Conservation (phyloP, 2,888 invertebrate genomes). For the Spodoptera littoralis region DNA sequence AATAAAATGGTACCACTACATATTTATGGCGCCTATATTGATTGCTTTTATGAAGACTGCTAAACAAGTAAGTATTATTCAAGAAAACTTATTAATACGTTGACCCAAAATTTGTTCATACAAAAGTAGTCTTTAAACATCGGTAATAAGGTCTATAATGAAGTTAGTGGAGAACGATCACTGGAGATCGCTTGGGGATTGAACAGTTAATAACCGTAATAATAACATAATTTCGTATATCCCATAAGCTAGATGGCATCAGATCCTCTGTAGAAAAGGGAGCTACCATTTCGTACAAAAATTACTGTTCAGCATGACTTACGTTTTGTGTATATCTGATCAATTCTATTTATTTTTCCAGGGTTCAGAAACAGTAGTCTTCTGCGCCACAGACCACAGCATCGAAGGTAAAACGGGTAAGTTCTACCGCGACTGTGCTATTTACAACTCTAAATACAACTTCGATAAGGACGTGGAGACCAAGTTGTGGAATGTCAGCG, state of each 20-base stretch:
- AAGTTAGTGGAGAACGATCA: too few species aligned
- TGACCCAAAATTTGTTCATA: too few species aligned
- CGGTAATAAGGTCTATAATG: too few species aligned
- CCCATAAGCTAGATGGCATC: too few species aligned
- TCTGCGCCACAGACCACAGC: slow-evolving; percentile 91
- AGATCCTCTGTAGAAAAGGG: too few species aligned
- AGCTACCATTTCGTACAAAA: too few species aligned
- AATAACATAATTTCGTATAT: too few species aligned
- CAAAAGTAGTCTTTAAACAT: too few species aligned
- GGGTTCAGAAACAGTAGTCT: slow-evolving; percentile 94
- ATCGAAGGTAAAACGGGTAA: slow-evolving; percentile 91
- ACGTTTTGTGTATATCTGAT: background rate
- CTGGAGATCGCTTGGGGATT: too few species aligned
- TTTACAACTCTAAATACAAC: slow-evolving; percentile 89
- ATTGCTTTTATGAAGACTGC: slow-evolving; percentile 92
- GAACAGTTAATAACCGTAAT: too few species aligned
- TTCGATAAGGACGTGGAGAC: slow-evolving; percentile 90
- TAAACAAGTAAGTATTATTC: slow-evolving; percentile 89
- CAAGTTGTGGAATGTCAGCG: slow-evolving; percentile 92
- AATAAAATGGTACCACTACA: slow-evolving; percentile 92
- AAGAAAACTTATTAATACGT: background rate
- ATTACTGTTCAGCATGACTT: too few species aligned
- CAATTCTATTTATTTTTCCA: slow-evolving; percentile 65
- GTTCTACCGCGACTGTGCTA: slow-evolving; percentile 93
- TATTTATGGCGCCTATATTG: slow-evolving; percentile 91